Evolutionary conservation across 2,797 vertebrate genomes (phyloP), one percentile per base, ranked within the genome.

Genomic region (Lagorchestes hirsutus): DNA sequence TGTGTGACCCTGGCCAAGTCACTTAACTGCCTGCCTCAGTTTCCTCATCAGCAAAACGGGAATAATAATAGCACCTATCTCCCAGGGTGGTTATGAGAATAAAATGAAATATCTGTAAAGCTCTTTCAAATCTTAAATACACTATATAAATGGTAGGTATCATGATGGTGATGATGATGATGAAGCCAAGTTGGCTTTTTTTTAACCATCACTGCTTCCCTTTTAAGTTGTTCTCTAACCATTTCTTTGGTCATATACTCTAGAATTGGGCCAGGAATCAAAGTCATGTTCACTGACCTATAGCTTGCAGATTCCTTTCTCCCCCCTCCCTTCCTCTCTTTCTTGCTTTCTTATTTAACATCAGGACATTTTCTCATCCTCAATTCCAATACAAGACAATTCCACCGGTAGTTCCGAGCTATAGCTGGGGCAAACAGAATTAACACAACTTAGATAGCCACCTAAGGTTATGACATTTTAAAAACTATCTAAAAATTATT

Each of bases 401-500:
- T 87, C 90, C 46, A 92, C 52, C 54, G 54, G 52, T 94, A 93
- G 92, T 5, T 34, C 34, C 82, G 2, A 93, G 91, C 8, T 52
- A n/a, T 93, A 58, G 93, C 27, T 50, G 58, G 74, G 16, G 62
- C 55, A 82, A 18, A 74, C 9, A 97, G 12, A 93, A 92, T 54
- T 82, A 93, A 90, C 3, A 52, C 16, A 93, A 40, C 16, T 56
- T 87, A 9, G 16, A 67, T 50, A 58, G 16, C 52, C 52, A 92
- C 74, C 56, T 95, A 93, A 93, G 92, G 5, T 18, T 59, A 92
- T 94, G 31, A 22, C 12, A 46, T 92, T 2, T 18, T 46, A 87
- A 67, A 93, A 93, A 93, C 11, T 27, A 82, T 34, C 34, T 91
- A 67, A 95, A 91, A 91, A 67, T 24, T 27, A 93, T 92, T 82